Conservation (phyloP, 2,797 vertebrate species). For the Melanotaenia trifasciata region DNA sequence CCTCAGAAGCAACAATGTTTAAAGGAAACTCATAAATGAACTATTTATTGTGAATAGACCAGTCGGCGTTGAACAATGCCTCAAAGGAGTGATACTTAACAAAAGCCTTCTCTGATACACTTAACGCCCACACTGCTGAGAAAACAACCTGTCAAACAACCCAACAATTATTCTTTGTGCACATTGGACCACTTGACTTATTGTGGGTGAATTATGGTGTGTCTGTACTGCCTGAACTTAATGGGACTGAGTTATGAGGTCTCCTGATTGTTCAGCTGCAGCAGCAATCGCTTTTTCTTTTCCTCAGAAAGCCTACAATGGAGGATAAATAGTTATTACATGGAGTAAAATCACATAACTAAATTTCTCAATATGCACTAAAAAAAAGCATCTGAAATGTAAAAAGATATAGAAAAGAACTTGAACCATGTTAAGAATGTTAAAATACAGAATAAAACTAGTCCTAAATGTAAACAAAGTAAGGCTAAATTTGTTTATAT, state of each 20-base stretch:
- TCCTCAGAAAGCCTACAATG: not conserved
- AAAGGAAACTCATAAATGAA: conserved; percentile 43
- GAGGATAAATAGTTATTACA: conserved; percentile 18
- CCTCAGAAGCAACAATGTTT: conserved; percentile 22
- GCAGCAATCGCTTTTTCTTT: conserved; percentile 25
- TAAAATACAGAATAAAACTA: not conserved
- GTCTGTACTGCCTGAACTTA: conserved; percentile 38
- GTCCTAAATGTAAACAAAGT: not conserved
- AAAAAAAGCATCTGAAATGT: no score
- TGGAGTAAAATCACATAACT: conserved; percentile 7
- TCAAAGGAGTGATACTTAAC: conserved; percentile 45
- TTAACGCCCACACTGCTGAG: conserved; percentile 33
- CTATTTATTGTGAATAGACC: conserved; percentile 43
- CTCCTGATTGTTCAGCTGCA: conserved; percentile 22
- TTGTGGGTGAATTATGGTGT: conserved; percentile 41
- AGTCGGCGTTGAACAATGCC: conserved; percentile 27
- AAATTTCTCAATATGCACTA: not conserved
- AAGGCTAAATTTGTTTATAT: not conserved
- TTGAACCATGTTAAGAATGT: not conserved
- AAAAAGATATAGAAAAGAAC: not conserved
- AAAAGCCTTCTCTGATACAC: conserved; percentile 35
- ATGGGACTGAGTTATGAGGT: conserved; percentile 59
- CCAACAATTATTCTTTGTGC: conserved; percentile 44
- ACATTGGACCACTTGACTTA: conserved; percentile 43
- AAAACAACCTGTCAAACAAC: conserved; percentile 32